Evolutionary conservation across 2,113 vertebrate genomes (phyloP).

Genomic region (Chauna torquata): DNA sequence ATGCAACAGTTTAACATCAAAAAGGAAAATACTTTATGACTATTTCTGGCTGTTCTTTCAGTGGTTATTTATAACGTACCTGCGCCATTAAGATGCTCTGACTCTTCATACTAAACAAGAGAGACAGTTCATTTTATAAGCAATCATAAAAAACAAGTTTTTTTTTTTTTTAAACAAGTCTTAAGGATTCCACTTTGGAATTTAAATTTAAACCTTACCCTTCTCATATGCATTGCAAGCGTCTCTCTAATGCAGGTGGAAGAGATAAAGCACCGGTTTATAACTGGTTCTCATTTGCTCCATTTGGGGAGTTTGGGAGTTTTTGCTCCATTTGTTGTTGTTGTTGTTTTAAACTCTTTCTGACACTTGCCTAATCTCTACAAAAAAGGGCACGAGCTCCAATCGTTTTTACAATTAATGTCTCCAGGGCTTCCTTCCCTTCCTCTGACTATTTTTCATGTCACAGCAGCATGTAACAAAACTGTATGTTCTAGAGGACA

Average conservation of each 20-base stretch:
- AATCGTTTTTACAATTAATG: background rate
- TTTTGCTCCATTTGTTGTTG: background rate
- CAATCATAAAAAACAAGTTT: background rate
- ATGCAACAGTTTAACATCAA: too few relatives aligned
- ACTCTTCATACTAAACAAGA: background rate
- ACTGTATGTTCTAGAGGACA: background rate
- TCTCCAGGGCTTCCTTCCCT: background rate
- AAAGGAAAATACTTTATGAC: background rate
- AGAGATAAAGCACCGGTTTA: accelerated
- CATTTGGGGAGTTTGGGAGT: background rate
- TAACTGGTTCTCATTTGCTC: background rate
- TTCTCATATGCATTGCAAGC: background rate
- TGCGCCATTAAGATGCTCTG: background rate
- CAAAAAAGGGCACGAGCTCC: background rate
- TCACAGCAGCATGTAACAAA: background rate
- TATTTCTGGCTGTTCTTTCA: background rate
- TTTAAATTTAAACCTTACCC: too few relatives aligned
- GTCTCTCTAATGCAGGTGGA: background rate
- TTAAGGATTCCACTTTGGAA: too few relatives aligned
- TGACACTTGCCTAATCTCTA: background rate
- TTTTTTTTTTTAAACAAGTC: background rate
- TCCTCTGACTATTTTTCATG: background rate
- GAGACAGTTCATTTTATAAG: background rate
- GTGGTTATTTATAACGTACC: background rate
- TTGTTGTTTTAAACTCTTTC: too few relatives aligned